Evolutionary conservation across 2,797 vertebrate species (phyloP), one percentile per base, ranked within the genome.

Genomic region (Takifugu ocellatus): DNA sequence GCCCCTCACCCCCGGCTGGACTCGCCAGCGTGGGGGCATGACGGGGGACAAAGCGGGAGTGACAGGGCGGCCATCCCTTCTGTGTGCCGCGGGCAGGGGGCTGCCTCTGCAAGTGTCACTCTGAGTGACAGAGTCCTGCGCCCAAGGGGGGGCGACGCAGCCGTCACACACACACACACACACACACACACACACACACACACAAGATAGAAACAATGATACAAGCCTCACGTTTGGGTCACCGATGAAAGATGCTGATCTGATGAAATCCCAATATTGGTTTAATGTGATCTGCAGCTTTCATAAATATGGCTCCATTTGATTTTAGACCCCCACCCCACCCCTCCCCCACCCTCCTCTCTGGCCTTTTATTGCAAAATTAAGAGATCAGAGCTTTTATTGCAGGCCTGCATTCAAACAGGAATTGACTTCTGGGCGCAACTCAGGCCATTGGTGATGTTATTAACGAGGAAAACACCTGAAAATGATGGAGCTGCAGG

Each of bases 91-190:
- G 24, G 67, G 72, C 66, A 50, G 63, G 54, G 63, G 77, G 75
- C 63, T 69, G 80, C 66, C 66, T 68, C 62, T 70, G 63, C 59
- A 55, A 54, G 74, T 84, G 83, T 89, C 84, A 85, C 42, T 63
- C 47, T 78, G 86, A 87, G 65, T 87, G 84, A 85, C 79, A 84
- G 73, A 81, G 84, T 70, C 68, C 57, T 53, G 66, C 3, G 61
- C 76, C 73, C 15, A 59, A 73, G 79, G 82, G 80, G 76, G 61
- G 75, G 17, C 10, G 65, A 78, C 66, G 70, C 64, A 46, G 57
- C 71, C 27, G 17, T 36, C 15, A 25, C 62, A 57, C 61, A 70
- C 65, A 60, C 43, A 45, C 43, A 44, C 43, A 45, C 43, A 45
- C 43, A 45, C 43, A 45, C 43, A 16, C 43, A 45, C 43, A 16